Conservation (phyloP, 2,797 vertebrate species). For the Rhodeus uyekii region DNA sequence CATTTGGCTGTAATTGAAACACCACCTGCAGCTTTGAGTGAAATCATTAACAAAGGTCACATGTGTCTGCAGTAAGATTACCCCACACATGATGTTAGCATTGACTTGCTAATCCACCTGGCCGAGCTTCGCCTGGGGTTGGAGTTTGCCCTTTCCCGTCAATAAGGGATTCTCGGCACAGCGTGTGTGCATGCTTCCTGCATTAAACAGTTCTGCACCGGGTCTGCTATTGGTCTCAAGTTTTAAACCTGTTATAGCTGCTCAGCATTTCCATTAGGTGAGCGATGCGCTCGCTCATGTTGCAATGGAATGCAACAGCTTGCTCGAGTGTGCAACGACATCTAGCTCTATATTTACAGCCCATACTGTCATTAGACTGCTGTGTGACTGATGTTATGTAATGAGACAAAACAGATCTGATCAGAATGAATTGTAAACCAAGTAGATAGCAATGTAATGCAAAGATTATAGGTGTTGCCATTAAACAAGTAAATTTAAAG, state of each 20-base stretch:
- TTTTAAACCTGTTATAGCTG: constrained; percentile 30
- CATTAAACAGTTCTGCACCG: constrained; percentile 39
- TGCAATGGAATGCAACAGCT: constrained; percentile 34
- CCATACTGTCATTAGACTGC: neutral
- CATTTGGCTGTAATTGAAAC: constrained; percentile 62
- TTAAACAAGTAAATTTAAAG: neutral
- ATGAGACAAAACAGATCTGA: neutral
- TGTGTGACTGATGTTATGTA: neutral
- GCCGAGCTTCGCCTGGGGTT: constrained; percentile 61
- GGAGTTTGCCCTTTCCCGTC: constrained; percentile 66
- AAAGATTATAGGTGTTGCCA: neutral
- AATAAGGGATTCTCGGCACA: constrained; percentile 45
- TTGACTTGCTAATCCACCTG: constrained; percentile 74
- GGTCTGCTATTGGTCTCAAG: constrained; percentile 21
- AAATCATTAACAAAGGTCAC: constrained; percentile 76
- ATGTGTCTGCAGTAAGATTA: constrained; percentile 73
- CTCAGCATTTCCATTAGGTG: constrained; percentile 35
- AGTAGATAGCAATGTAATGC: neutral
- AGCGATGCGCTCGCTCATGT: constrained; percentile 14
- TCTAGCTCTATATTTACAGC: constrained; percentile 11
- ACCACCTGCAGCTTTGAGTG: constrained; percentile 72
- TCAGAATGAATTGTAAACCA: neutral
- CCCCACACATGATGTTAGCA: constrained; percentile 70
- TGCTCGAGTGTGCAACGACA: constrained; percentile 4
- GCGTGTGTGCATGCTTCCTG: constrained; percentile 30